phyloP scores from a whole-genome alignment of 2,113 vertebrate species.

The Rhagologus leucostigma region DNA sequence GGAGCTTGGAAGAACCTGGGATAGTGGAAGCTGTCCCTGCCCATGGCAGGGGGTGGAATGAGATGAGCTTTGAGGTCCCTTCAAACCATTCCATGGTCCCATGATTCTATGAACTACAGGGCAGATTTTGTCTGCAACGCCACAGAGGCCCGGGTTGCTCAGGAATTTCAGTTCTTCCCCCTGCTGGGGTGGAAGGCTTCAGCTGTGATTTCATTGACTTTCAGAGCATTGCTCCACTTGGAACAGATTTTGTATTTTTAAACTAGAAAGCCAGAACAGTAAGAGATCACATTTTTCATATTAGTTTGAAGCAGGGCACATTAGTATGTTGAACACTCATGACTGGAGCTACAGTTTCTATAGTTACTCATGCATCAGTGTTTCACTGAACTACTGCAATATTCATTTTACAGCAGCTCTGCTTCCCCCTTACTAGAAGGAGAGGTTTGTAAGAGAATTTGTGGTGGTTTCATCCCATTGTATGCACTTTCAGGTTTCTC shows the following conservation, averaged over 20 bases:
- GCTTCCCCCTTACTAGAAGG: not conserved
- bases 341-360: constrained; percentile 38
- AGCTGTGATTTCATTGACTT: not conserved
- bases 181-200: not conserved
- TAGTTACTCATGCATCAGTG: not conserved
- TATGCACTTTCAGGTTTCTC: not conserved
- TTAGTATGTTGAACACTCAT: not conserved
- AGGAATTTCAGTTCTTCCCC: not conserved
- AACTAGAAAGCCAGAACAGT: not conserved
- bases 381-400: not conserved
- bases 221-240: not conserved
- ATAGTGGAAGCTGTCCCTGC: not conserved
- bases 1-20: fast-evolving
- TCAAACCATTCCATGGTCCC: not conserved
- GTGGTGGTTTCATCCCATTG: not conserved
- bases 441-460: not conserved
- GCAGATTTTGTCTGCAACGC: not conserved
- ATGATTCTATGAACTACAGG: not conserved
- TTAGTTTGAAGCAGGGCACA: not conserved
- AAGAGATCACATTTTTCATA: not conserved
- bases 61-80: not conserved
- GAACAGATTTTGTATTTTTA: not conserved
- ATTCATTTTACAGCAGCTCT: not conserved
- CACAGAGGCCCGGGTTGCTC: not conserved
- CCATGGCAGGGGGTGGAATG: not conserved